Evolutionary conservation across 2,113 vertebrate species (phyloP).

Genomic region (Hemibagrus wyckioides): DNA sequence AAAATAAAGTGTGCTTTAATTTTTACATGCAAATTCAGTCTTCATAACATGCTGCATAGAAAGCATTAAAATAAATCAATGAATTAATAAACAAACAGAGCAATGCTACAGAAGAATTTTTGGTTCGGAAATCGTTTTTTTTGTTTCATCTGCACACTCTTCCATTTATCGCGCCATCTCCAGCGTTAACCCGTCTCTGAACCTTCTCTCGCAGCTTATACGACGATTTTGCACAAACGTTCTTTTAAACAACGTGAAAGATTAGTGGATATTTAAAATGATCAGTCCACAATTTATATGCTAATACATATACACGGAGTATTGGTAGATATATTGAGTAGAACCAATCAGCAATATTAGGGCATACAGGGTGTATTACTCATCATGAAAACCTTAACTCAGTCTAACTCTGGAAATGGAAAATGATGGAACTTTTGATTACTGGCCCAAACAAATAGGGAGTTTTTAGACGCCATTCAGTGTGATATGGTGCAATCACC

Average conservation of each 20-base stretch:
- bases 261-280: conserved; percentile 16
- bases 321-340: conserved; percentile 7
- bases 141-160: not conserved
- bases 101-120: not conserved
- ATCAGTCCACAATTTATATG: conserved; percentile 15
- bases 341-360: conserved; percentile 31
- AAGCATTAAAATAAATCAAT: not conserved
- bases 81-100: not conserved
- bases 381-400: not conserved
- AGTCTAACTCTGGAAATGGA: conserved; percentile 6
- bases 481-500: conserved; percentile 4
- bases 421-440: not conserved
- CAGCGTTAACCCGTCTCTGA: conserved; percentile 19
- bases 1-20: not conserved
- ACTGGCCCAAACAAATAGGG: not conserved
- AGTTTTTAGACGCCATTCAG: not conserved
- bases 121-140: not conserved
- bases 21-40: not conserved
- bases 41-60: conserved; percentile 2
- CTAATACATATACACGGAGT: conserved; percentile 26
- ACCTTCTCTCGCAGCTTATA: not conserved
- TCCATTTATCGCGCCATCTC: not conserved
- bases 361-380: conserved; percentile 2
- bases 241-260: conserved; percentile 4
- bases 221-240: not conserved